These are phyloP conservation scores for Danio choprae DNA, from an alignment of 2,797 vertebrate genomes.

Conservation along the genomic window DNA sequence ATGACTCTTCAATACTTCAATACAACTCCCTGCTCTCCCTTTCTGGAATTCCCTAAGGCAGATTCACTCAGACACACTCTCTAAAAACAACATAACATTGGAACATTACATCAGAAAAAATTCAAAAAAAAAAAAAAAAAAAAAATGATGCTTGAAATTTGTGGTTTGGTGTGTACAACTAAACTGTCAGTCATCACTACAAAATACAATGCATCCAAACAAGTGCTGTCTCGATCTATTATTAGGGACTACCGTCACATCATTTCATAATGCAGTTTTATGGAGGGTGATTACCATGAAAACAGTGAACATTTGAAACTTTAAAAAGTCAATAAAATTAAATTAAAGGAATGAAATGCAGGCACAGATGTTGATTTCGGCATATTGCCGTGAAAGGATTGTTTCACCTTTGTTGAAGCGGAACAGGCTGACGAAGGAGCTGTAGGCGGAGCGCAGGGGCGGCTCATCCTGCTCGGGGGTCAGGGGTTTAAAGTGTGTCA, in stretches of 20 bases:
- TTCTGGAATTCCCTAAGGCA: not conserved
- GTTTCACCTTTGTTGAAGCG: conserved; percentile 93
- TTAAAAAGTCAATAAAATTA: no score
- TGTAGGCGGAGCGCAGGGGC: conserved; percentile 95
- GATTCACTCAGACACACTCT: not conserved
- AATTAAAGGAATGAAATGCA: not conserved
- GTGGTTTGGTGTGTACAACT: not conserved
- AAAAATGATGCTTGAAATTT: not conserved
- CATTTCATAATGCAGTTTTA: not conserved
- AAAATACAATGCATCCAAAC: not conserved
- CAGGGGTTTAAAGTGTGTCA: conserved; percentile 97
- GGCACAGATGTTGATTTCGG: not conserved
- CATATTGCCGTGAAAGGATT: not conserved
- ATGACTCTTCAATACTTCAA: conserved; percentile 63
- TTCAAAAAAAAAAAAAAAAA: not conserved
- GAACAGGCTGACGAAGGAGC: conserved; percentile 97
- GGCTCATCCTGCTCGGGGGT: conserved; percentile 97
- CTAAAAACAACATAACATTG: not conserved
- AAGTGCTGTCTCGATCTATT: not conserved
- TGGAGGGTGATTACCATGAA: not conserved
- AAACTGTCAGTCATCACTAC: conserved; percentile 14
- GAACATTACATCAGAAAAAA: not conserved
- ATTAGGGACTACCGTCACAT: not conserved
- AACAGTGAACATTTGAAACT: not conserved
- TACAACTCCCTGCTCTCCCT: not conserved